Percentiles rank a stretch among this genome's conserved stretches.
These are phyloP conservation scores for Sepioteuthis lessoniana DNA, from an alignment of 2,888 invertebrate species.

Conservation along the genomic window DNA sequence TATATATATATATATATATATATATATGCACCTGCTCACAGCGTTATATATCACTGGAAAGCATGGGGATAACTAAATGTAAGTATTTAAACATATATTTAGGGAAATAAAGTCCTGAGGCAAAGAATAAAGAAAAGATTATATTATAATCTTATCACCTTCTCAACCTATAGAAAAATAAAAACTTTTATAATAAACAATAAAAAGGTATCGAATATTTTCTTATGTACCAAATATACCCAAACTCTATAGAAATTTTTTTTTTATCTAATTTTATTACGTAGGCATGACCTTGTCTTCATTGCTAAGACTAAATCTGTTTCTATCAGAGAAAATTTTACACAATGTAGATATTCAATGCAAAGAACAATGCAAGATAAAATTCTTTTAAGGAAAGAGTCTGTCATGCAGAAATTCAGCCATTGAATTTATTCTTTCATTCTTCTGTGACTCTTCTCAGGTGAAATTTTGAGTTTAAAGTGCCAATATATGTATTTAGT, in stretches of 20 bases:
- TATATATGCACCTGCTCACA: no score
- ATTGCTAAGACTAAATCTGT: neutral
- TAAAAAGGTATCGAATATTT: neutral
- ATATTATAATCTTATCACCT: constrained; percentile 6
- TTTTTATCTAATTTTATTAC: neutral
- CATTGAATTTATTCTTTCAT: neutral
- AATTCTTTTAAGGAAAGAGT: neutral
- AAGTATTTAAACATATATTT: neutral
- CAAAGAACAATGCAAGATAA: neutral
- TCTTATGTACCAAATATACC: constrained; percentile 4
- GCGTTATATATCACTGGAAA: neutral
- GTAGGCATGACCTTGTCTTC: neutral
- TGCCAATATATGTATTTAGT: no score
- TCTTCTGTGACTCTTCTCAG: neutral
- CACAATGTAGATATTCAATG: neutral
- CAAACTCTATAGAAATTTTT: neutral
- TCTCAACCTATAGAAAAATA: neutral
- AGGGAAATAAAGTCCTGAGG: neutral
- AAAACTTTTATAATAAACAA: neutral
- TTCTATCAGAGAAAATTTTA: neutral
- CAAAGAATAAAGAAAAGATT: neutral
- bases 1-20: constrained; percentile 16
- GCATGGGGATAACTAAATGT: neutral
- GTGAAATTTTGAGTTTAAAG: neutral
- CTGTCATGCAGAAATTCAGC: neutral